Conservation (phyloP, 2,888 invertebrate species). For the Metallyticus violacea region DNA sequence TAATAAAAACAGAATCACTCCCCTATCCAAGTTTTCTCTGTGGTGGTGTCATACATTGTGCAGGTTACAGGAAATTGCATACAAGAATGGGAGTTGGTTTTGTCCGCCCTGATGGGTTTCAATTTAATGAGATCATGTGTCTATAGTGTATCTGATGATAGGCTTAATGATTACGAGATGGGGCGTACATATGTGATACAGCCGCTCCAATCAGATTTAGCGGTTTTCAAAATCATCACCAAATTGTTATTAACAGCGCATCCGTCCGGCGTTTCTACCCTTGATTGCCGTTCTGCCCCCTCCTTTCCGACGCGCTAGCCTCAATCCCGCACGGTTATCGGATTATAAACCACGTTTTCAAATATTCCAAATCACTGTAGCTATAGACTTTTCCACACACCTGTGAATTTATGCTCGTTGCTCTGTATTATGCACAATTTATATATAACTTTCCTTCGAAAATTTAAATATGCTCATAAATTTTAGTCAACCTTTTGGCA, state of each 20-base stretch:
- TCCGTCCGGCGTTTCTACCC: not conserved
- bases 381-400: not conserved
- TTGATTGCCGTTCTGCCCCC: not conserved
- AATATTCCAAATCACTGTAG: not conserved
- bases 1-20: too few relatives aligned
- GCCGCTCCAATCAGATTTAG: not conserved
- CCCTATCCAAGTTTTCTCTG: not conserved
- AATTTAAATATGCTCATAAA: not conserved
- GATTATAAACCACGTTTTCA: not conserved
- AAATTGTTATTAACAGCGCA: not conserved
- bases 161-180: not conserved
- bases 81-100: not conserved
- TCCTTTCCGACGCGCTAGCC: not conserved
- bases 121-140: not conserved
- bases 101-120: not conserved
- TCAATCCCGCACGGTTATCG: not conserved
- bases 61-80: not conserved
- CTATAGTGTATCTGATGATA: too few relatives aligned
- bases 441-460: not conserved
- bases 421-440: not conserved
- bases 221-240: conserved; percentile 4
- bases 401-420: too few relatives aligned
- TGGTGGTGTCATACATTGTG: not conserved
- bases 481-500: too few relatives aligned
- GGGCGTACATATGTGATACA: not conserved